phyloP scores from a whole-genome alignment of 2,797 vertebrate genomes.

The Phataginus tricuspis region DNA sequence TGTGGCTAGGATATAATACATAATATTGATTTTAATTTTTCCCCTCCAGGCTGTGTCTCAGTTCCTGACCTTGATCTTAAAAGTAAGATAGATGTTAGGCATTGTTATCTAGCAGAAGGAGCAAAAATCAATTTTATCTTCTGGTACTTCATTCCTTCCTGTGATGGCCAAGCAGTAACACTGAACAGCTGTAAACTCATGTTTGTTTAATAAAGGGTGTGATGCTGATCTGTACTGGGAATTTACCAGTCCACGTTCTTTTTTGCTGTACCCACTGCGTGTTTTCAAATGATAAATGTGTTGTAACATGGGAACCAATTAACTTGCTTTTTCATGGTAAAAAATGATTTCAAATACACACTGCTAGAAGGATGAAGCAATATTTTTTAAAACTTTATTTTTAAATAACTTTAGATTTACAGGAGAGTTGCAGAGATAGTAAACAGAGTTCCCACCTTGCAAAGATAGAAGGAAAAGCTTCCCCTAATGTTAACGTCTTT shows the following conservation, averaged over 20 bases:
- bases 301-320: not conserved
- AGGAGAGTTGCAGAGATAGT: not conserved
- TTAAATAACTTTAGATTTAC: not conserved
- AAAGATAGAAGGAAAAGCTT: not conserved
- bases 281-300: not conserved
- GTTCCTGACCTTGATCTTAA: slow-evolving; percentile 83
- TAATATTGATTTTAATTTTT: slow-evolving; percentile 80
- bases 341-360: not conserved
- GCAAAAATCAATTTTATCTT: slow-evolving; percentile 84
- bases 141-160: slow-evolving; percentile 68
- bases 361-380: not conserved
- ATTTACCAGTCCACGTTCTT: slow-evolving; percentile 44
- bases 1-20: slow-evolving; percentile 77
- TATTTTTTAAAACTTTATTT: not conserved
- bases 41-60: slow-evolving; percentile 72
- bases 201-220: slow-evolving; percentile 72
- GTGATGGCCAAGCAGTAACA: not conserved
- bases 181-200: slow-evolving; percentile 55
- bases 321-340: not conserved
- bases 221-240: slow-evolving; percentile 62
- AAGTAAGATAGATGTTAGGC: slow-evolving; percentile 83
- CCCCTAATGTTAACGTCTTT: not conserved
- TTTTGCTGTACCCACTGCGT: not conserved
- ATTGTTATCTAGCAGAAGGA: slow-evolving; percentile 81
- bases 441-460: not conserved